These are phyloP conservation scores for Aromia moschata DNA, from an alignment of 2,888 invertebrate species.

Conservation along the genomic window DNA sequence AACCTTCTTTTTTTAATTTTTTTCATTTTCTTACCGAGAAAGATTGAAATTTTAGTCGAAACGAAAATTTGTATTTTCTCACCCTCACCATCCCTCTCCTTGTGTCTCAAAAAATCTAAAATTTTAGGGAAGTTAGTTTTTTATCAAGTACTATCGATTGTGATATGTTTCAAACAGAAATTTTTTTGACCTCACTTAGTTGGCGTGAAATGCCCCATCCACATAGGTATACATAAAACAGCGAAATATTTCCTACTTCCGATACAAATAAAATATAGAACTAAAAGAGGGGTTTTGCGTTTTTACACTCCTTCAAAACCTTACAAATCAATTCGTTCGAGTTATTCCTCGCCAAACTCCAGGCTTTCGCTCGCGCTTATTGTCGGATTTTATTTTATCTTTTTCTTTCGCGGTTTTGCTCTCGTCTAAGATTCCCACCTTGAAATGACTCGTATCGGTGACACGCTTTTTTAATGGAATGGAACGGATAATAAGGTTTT, in stretches of 20 bases:
- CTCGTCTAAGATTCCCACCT: not conserved
- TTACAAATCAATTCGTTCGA: conserved; percentile 16
- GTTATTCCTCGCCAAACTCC: conserved; percentile 13
- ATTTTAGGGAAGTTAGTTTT: too few relatives aligned
- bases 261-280: not conserved
- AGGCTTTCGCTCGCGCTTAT: conserved; percentile 8
- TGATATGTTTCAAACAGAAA: too few relatives aligned
- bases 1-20: too few relatives aligned
- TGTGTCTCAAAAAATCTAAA: too few relatives aligned
- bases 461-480: not conserved
- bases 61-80: too few relatives aligned
- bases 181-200: too few relatives aligned
- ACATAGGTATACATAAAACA: too few relatives aligned
- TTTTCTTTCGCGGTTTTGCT: conserved; percentile 5
- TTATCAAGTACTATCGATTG: too few relatives aligned
- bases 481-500: conserved; percentile 2
- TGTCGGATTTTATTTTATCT: conserved; percentile 18
- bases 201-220: too few relatives aligned
- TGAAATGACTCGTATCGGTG: not conserved
- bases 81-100: too few relatives aligned
- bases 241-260: not conserved
- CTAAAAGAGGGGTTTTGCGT: not conserved
- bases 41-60: too few relatives aligned
- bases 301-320: conserved; percentile 10
- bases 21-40: too few relatives aligned